Evolutionary conservation across 2,888 invertebrate species (phyloP).

Genomic region (Pyrrhia umbra): DNA sequence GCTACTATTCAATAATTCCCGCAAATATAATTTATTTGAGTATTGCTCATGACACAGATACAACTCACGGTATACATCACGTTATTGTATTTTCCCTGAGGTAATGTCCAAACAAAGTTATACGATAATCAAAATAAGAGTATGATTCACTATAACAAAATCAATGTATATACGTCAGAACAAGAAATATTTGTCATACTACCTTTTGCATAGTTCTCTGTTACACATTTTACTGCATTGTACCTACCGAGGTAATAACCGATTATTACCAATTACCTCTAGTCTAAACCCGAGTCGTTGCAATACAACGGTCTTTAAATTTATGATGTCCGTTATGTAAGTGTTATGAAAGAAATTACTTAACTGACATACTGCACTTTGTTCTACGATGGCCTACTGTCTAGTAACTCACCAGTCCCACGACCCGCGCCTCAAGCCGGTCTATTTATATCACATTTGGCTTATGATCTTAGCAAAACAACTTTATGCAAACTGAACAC

Average conservation of each 20-base stretch:
- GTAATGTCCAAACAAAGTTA: constrained; percentile 25
- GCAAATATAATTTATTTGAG: background rate
- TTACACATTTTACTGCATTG: constrained; percentile 19
- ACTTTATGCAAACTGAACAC: constrained; percentile 2
- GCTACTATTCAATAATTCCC: background rate
- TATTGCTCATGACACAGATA: background rate
- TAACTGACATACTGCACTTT: constrained; percentile 53
- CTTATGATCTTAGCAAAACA: constrained; percentile 32
- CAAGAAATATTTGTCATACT: constrained; percentile 2
- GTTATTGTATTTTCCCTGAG: constrained; percentile 33
- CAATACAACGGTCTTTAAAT: constrained; percentile 41
- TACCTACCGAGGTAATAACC: constrained; percentile 24
- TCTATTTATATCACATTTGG: constrained; percentile 78
- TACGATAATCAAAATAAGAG: constrained; percentile 27
- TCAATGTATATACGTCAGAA: constrained; percentile 29
- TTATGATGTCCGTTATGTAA: constrained; percentile 47
- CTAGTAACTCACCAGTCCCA: constrained; percentile 44
- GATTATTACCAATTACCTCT: constrained; percentile 39
- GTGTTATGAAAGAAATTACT: constrained; percentile 45
- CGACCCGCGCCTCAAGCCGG: constrained; percentile 58
- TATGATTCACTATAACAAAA: constrained; percentile 31
- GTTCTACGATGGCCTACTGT: constrained; percentile 41
- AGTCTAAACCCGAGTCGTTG: constrained; percentile 23
- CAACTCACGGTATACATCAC: constrained; percentile 12
- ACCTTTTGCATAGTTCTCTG: background rate